phyloP scores from a whole-genome alignment of 2,888 invertebrate species.

The Meandrusa payeni region DNA sequence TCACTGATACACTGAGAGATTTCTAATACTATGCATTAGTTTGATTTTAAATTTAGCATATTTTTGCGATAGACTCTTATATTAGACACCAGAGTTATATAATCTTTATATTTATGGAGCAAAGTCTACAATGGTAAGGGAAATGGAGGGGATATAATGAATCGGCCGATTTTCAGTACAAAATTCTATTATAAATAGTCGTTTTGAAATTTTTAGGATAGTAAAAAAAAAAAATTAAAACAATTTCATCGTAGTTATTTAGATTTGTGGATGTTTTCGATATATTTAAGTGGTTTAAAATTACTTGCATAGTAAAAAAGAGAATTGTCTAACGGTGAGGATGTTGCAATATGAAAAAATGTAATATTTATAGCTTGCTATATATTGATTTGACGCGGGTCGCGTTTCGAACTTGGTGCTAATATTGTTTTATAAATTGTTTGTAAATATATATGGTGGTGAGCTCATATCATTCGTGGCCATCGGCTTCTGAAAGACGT shows the following conservation, averaged over 20 bases:
- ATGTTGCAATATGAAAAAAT: constrained; percentile 24
- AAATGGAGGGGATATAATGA: constrained; percentile 32
- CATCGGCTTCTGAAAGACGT: background rate
- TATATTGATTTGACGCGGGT: constrained; percentile 14
- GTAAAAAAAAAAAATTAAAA: constrained; percentile 1
- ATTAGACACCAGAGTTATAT: no score
- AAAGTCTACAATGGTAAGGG: constrained; percentile 27
- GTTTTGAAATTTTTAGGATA: constrained; percentile 31
- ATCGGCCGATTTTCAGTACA: constrained; percentile 71
- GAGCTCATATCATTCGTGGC: background rate
- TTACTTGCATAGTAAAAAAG: background rate
- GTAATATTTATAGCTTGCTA: constrained; percentile 21
- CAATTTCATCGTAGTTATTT: background rate
- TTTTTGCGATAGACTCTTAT: no score
- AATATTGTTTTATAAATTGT: constrained; percentile 13
- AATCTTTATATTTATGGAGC: no score
- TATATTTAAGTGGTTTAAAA: constrained; percentile 7
- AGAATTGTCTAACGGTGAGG: constrained; percentile 23
- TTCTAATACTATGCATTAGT: no score
- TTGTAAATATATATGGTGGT: constrained; percentile 6
- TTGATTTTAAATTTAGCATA: no score
- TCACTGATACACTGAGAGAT: no score
- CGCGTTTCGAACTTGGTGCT: constrained; percentile 22
- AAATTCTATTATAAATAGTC: constrained; percentile 55
- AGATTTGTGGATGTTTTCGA: constrained; percentile 4